Evolutionary conservation across 2,113 vertebrate species (phyloP).

Genomic region (Gymnocephalus cernua): DNA sequence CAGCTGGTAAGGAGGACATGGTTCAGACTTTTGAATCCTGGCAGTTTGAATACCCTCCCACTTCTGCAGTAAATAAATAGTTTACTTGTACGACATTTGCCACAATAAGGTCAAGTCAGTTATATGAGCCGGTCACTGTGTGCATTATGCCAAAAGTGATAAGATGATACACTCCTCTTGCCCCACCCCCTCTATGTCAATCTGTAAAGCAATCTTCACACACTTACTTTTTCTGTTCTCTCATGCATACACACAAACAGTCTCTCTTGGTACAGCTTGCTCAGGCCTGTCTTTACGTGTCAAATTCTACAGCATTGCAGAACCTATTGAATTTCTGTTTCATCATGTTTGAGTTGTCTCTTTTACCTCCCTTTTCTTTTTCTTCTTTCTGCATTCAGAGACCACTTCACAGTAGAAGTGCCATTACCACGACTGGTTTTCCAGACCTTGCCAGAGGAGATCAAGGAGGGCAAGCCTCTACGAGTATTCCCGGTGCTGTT

Average conservation of each 20-base stretch:
- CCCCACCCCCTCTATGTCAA: background rate
- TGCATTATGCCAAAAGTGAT: background rate
- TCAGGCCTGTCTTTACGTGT: slow-evolving; percentile 21
- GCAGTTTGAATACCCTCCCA: background rate
- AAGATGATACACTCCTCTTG: background rate
- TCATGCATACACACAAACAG: background rate
- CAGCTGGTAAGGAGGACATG: background rate
- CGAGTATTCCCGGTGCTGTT: slow-evolving; percentile 93
- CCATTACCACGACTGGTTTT: slow-evolving; percentile 92
- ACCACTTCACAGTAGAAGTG: slow-evolving; percentile 93
- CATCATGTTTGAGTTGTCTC: background rate
- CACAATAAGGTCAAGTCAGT: background rate
- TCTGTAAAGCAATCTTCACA: background rate
- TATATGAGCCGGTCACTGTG: background rate
- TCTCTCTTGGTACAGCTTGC: slow-evolving; percentile 31
- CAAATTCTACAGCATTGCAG: slow-evolving; percentile 11
- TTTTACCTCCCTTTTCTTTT: background rate
- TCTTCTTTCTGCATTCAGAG: slow-evolving; percentile 79
- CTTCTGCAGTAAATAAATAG: background rate
- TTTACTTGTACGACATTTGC: background rate
- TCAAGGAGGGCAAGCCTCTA: slow-evolving; percentile 92
- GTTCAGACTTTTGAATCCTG: background rate
- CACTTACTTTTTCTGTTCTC: too few species aligned
- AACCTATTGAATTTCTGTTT: background rate
- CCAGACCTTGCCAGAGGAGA: slow-evolving; percentile 91